Conservation (phyloP, 2,797 vertebrate genomes). For the Crotalus adamanteus region DNA sequence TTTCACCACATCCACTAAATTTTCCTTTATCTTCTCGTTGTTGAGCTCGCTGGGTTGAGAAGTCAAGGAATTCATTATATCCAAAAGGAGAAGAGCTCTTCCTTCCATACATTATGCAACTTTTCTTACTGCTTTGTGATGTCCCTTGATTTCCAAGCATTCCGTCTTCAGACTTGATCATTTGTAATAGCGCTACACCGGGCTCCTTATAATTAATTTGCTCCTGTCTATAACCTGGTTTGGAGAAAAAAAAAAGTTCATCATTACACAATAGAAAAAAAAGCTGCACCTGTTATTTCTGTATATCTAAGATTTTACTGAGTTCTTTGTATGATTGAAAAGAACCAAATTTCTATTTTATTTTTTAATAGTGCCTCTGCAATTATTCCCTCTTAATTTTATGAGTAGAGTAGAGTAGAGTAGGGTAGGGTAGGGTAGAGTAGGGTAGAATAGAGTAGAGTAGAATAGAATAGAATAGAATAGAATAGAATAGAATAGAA, state of each 20-base stretch:
- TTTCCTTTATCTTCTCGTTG: not conserved
- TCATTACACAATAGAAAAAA: not conserved
- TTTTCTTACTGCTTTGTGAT: not conserved
- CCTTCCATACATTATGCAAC: not conserved
- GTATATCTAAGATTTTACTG: not conserved
- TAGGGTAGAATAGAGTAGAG: accelerated
- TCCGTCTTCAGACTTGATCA: not conserved
- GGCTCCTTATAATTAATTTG: not conserved
- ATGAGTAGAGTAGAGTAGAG: not conserved
- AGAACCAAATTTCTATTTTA: not conserved
- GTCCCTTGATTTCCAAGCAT: not conserved
- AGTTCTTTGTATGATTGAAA: not conserved
- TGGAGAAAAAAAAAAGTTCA: not conserved
- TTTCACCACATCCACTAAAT: not conserved
- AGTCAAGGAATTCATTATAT: not conserved
- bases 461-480: no score
- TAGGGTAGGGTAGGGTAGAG: no score
- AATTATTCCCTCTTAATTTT: not conserved
- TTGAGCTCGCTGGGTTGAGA: not conserved
- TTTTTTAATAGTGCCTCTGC: not conserved
- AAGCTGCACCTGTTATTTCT: not conserved
- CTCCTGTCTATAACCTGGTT: not conserved
- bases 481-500: no score
- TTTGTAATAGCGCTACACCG: not conserved
- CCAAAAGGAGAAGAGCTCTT: not conserved